phyloP scores from a whole-genome alignment of 2,113 vertebrate species.

The Polyodon spathula region DNA sequence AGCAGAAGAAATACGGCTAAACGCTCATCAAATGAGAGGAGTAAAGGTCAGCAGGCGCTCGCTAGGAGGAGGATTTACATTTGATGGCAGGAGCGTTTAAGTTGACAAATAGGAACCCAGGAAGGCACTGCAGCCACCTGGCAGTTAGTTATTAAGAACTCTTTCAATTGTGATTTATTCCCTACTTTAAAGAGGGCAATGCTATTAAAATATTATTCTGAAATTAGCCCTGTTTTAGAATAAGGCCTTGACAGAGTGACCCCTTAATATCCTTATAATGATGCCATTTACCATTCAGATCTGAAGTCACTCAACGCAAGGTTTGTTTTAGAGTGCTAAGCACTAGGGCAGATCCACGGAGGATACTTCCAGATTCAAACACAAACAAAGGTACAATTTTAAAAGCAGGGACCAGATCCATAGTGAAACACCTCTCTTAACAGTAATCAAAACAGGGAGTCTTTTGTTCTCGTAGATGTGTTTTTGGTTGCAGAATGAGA shows the following conservation, averaged over 20 bases:
- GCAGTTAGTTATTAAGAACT: constrained; percentile 97
- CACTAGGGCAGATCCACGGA: constrained; percentile 23
- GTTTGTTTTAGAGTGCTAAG: too few relatives aligned
- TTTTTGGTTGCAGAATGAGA: too few relatives aligned
- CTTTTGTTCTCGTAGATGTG: too few relatives aligned
- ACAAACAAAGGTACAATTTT: background rate
- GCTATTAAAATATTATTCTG: constrained; percentile 85
- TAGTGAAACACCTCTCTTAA: too few relatives aligned
- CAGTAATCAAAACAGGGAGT: too few relatives aligned
- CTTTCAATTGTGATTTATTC: constrained; percentile 95
- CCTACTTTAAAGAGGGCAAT: constrained; percentile 79
- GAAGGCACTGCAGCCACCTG: constrained; percentile 79
- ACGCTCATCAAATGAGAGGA: constrained; percentile 25
- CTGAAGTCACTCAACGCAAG: constrained; percentile 63
- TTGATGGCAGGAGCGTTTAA: constrained; percentile 79
- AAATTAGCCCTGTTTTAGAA: constrained; percentile 97
- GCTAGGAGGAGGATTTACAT: constrained; percentile 59
- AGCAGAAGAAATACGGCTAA: constrained; percentile 32
- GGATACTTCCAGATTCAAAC: constrained; percentile 9
- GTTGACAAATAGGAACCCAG: constrained; percentile 94
- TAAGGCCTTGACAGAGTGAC: constrained; percentile 85
- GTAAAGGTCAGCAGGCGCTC: constrained; percentile 30
- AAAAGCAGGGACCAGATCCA: too few relatives aligned
- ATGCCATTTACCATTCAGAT: constrained; percentile 88
- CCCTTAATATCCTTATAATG: constrained; percentile 99